Base-by-base conservation (phyloP, 2,113 vertebrate genomes). In the Rhinoptilus africanus region DNA sequence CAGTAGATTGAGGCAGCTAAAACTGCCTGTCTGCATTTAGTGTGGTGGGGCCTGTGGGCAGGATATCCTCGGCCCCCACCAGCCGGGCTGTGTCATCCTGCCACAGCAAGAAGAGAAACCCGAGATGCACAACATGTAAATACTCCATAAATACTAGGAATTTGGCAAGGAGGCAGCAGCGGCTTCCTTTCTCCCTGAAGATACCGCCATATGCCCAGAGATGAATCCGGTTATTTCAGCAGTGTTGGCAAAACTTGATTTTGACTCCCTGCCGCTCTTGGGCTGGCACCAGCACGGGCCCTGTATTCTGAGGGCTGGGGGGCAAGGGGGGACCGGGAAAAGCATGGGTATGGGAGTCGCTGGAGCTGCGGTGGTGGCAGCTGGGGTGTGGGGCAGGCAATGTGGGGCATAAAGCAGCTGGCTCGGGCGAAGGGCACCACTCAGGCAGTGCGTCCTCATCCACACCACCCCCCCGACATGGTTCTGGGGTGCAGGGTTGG, bases 111-210 rank as follows among this genome's bases (percentile, higher is more conserved):
- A 53, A 64, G 57, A 95, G 85, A 88, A 93, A 90, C 88, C 30
- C 4, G n/a, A 92, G 91, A 96, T 54, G 35, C 88, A 74, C 80
- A 93, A 91, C 68, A 32, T 93, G 91, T 91, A 96, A 95, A 96
- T 92, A 95, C 75, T 95, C 94, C 92, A 88, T 78, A 96, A 93
- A 95, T 92, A 92, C 72, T 50, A 59, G 83, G 72, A 81, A 92
- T 92, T 91, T 96, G 96, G 96, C 96, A 97, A 53, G 84, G 89
- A 91, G 72, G 84, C 91, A 89, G 91, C 72, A 80, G 72, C 19
- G 10, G 88, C 94, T 96, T 97, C 95, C 96, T 97, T 72, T 93
- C 72, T 96, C 83, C 95, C 93, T 84, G 89, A 96, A 96, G 95
- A 63, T 72, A 83, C 59, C 1, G 0, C 96, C 96, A 96, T 97